Conservation (phyloP, 2,888 invertebrate species). For the Aleiodes alternator region DNA sequence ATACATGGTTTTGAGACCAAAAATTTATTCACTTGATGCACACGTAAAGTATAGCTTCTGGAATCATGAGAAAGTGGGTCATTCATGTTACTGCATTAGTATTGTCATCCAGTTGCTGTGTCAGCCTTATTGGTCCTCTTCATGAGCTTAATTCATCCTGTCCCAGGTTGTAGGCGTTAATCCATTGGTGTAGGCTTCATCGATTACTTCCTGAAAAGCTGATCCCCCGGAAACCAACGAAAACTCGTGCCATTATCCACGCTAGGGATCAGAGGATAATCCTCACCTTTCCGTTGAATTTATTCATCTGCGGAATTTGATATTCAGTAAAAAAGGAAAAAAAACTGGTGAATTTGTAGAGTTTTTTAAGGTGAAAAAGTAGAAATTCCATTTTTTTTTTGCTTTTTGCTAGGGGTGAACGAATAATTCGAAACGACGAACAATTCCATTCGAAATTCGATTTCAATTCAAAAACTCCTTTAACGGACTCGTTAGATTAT, state of each 20-base stretch:
- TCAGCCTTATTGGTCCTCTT: conserved; percentile 1
- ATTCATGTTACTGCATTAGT: background rate
- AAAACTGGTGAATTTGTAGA: background rate
- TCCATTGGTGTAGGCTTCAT: conserved; percentile 31
- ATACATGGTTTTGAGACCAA: no score
- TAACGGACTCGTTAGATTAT: no score
- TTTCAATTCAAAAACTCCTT: no score
- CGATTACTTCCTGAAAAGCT: conserved; percentile 33
- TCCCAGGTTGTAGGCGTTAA: conserved; percentile 15
- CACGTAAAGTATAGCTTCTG: no score
- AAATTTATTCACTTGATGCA: no score
- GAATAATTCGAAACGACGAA: no score
- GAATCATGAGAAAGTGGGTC: conserved; percentile 5
- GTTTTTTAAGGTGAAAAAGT: no score
- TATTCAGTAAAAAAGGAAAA: background rate
- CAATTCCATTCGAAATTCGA: no score
- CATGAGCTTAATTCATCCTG: conserved; percentile 21
- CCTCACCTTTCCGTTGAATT: no score
- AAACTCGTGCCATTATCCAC: background rate
- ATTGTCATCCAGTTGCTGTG: background rate
- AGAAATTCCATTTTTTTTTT: no score
- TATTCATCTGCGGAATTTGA: no score
- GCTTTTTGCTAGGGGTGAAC: no score
- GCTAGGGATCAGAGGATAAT: background rate
- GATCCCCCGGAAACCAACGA: conserved; percentile 16